These are phyloP conservation scores for Thamnophis elegans DNA, from an alignment of 2,797 vertebrate genomes.

Conservation along the genomic window DNA sequence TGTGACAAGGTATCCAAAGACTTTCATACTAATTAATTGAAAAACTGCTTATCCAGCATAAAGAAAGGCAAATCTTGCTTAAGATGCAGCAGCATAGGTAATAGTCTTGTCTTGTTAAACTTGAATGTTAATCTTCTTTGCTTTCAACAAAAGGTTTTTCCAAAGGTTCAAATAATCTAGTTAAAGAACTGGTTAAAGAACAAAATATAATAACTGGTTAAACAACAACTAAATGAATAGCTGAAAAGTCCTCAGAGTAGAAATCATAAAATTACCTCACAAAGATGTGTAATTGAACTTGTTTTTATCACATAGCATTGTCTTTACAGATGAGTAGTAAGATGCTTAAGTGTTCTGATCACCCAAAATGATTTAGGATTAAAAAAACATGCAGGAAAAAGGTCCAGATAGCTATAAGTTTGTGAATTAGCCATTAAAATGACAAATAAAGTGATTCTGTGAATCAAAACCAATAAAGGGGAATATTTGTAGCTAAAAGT, in stretches of 20 bases:
- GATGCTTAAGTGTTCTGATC: background rate
- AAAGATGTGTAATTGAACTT: background rate
- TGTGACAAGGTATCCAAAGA: background rate
- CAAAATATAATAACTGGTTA: background rate
- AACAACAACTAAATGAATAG: background rate
- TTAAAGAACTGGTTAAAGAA: background rate
- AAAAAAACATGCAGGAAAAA: background rate
- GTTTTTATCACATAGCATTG: background rate
- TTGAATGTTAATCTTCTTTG: background rate
- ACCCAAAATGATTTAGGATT: background rate
- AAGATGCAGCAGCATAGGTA: background rate
- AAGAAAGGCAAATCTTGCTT: background rate
- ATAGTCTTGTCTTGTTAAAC: background rate
- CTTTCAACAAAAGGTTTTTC: background rate
- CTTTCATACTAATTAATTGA: background rate
- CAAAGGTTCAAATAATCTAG: background rate
- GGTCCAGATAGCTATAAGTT: background rate
- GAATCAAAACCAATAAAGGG: background rate
- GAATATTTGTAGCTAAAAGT: no score
- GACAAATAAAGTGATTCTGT: background rate
- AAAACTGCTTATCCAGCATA: background rate
- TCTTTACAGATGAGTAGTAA: background rate
- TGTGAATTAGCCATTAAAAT: background rate
- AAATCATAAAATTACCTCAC: background rate
- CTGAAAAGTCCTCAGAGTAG: background rate